Conservation (phyloP, 1,140 invertebrate genomes). For the Triops cancriformis region DNA sequence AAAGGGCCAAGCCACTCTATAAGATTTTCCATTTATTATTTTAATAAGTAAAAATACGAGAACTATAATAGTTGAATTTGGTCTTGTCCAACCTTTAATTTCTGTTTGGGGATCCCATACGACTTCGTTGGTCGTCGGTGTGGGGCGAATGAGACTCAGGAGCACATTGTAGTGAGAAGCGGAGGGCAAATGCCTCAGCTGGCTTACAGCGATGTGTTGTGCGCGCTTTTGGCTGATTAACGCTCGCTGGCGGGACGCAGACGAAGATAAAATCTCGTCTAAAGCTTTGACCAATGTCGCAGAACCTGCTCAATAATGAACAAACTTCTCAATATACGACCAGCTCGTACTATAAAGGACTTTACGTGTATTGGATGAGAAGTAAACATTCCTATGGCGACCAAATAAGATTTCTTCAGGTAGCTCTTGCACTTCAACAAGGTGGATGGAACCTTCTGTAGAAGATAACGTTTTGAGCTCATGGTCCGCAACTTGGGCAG, state of each 20-base stretch:
- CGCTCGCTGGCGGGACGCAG: neutral
- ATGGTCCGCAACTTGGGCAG: neutral
- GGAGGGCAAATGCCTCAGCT: neutral
- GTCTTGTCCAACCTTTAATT: slow-evolving; percentile 37
- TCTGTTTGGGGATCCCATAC: neutral
- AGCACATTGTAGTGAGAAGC: neutral
- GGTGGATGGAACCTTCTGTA: neutral
- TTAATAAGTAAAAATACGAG: neutral
- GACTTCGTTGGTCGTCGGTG: neutral
- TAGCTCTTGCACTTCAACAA: neutral
- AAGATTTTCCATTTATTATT: neutral
- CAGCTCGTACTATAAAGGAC: neutral
- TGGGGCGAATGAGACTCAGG: neutral
- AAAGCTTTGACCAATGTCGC: neutral
- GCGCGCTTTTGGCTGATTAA: neutral
- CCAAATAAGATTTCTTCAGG: neutral
- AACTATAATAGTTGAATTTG: neutral
- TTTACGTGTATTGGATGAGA: neutral
- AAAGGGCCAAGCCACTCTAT: slow-evolving; percentile 38
- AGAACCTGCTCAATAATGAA: neutral
- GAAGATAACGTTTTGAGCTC: neutral
- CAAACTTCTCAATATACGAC: neutral
- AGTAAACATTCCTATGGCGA: neutral
- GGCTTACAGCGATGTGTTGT: neutral
- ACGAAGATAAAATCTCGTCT: neutral